phyloP scores from a whole-genome alignment of 2,113 vertebrate species.

The Anolis carolinensis region DNA sequence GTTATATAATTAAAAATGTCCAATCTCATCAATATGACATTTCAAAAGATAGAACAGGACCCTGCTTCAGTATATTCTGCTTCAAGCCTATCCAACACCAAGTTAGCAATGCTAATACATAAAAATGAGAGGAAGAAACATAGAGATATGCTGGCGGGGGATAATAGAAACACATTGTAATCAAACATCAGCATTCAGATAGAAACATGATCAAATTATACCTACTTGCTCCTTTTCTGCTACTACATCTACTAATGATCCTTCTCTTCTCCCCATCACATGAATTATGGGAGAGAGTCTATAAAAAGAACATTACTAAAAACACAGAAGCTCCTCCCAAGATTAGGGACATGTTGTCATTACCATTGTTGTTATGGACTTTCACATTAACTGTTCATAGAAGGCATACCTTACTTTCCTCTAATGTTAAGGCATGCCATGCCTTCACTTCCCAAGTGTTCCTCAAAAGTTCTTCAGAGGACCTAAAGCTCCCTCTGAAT shows the following conservation, averaged over 20 bases:
- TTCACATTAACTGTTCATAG: too few relatives aligned
- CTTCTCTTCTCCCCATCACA: not conserved
- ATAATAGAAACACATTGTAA: not conserved
- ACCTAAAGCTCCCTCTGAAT: too few relatives aligned
- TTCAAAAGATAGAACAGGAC: not conserved
- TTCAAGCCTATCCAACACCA: not conserved
- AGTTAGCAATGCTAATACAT: not conserved
- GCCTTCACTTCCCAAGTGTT: too few relatives aligned
- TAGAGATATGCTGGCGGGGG: too few relatives aligned
- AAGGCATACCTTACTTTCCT: too few relatives aligned
- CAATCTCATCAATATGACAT: not conserved
- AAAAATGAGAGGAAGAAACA: too few relatives aligned
- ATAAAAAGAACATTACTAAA: not conserved
- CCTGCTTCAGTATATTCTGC: not conserved
- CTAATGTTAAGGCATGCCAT: too few relatives aligned
- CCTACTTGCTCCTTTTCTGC: not conserved
- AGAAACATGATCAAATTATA: not conserved
- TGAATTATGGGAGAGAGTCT: not conserved
- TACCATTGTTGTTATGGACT: too few relatives aligned
- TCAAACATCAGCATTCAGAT: not conserved
- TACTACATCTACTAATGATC: too few relatives aligned
- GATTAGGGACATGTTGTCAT: too few relatives aligned
- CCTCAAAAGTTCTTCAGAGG: too few relatives aligned
- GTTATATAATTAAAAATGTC: not conserved
- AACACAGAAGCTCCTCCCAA: not conserved